Base-by-base conservation (phyloP, 2,797 vertebrate species). In the Coilia nasus region DNA sequence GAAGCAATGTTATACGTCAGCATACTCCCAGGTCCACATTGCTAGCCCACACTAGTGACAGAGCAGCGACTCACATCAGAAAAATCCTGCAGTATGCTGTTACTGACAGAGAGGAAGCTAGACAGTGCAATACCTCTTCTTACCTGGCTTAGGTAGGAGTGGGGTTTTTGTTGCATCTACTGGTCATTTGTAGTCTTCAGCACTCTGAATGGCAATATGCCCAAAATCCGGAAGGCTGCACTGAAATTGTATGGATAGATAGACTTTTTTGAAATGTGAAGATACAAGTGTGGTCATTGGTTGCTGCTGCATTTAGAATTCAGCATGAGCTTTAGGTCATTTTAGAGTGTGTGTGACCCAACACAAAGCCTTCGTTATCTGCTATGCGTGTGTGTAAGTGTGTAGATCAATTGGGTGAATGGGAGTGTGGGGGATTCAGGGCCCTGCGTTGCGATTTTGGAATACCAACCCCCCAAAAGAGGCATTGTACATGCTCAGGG, bases 391-490 rank as follows among this genome's bases (percentile, higher is more conserved):
- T 50, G 31, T 54, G 82, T 84, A 59, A 82, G 87, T 78, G 87
- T 57, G 44, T 60, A 56, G 82, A 87, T 67, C 67, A 47, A 83
- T 67, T 47, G 78, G 59, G 35, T 85, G 87, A 84, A 84, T 85
- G 75, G 83, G 82, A 85, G 88, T 85, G 86, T 85, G 86, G 88
- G 86, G 85, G 85, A 67, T 86, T 82, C 86, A 85, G 25, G 85
- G 83, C 85, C 75, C 62, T 83, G 78, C 41, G 85, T 83, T 80
- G 87, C 88, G 83, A 81, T 86, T 89, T 89, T 91, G 90, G 88
- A 90, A 92, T 92, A 88, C 90, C 86, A 86, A 84, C 85, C 54
- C 4, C 62, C 87, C 82, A 92, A 89, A 86, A 90, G 85, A 81
- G 86, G 87, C 88, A 92, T 92, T 92, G 91, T 92, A 85, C 84